These are phyloP conservation scores for Petrosia ficiformis DNA, from an alignment of 37 sponge, comb jelly and placozoan genomes.

Conservation along the genomic window DNA sequence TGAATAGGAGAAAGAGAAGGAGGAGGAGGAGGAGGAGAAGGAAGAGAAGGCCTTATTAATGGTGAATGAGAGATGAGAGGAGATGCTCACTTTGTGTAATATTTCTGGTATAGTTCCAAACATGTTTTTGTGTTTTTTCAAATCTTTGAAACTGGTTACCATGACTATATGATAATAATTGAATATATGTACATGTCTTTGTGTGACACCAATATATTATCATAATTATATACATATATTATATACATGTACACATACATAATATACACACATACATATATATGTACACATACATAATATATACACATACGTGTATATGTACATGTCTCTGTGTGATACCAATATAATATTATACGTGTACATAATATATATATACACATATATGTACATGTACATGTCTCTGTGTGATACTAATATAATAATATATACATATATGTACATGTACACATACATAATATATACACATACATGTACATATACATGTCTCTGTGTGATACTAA, in stretches of 20 bases:
- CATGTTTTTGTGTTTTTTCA: conserved; percentile 69
- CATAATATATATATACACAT: background rate
- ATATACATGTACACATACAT: background rate
- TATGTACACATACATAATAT: background rate
- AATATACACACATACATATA: background rate
- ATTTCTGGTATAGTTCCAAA: conserved; percentile 45
- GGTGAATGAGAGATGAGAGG: no score
- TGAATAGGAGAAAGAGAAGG: no score
- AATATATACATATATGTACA: background rate
- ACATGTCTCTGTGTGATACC: background rate
- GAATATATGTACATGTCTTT: background rate
- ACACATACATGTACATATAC: background rate
- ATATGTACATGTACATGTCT: background rate
- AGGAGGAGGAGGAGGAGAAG: no score
- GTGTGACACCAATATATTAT: background rate
- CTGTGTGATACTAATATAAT: background rate
- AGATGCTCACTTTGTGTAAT: conserved; percentile 52
- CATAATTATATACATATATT: background rate
- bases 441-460: no score
- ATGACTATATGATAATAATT: conserved; percentile 22
- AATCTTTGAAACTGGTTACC: conserved; percentile 67
- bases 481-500: background rate
- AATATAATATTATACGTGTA: background rate
- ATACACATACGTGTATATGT: background rate
- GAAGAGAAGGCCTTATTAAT: no score